Percentiles rank a stretch among this genome's conserved stretches.
Evolutionary conservation across 2,113 vertebrate species (phyloP).

Genomic region (Falco punctatus): DNA sequence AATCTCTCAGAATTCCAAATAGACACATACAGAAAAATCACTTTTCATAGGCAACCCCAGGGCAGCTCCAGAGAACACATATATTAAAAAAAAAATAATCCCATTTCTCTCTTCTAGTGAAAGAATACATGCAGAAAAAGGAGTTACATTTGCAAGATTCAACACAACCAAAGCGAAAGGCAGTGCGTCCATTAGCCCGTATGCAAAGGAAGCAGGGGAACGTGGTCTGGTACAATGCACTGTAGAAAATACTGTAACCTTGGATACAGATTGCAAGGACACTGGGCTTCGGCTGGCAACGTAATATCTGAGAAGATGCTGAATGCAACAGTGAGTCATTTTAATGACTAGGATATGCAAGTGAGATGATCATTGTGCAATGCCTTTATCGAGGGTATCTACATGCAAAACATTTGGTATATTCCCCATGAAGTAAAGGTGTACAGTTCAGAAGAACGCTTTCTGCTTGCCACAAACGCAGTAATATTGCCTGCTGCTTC

Average conservation of each 20-base stretch:
- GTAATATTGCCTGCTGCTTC: background rate
- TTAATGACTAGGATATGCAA: background rate
- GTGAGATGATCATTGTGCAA: background rate
- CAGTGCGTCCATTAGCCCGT: background rate
- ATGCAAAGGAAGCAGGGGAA: background rate
- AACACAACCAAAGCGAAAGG: background rate
- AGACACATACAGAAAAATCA: background rate
- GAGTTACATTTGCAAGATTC: background rate
- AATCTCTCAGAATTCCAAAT: background rate
- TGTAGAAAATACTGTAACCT: slow-evolving; percentile 73
- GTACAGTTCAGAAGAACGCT: background rate
- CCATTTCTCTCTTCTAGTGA: background rate
- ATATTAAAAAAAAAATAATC: background rate
- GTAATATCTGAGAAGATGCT: background rate
- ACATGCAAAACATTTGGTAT: background rate
- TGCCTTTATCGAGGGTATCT: background rate
- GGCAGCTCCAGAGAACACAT: background rate
- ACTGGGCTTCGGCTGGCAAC: slow-evolving; percentile 46
- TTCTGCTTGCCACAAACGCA: background rate
- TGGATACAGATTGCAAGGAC: slow-evolving; percentile 80
- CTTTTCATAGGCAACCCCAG: background rate
- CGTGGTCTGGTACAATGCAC: background rate
- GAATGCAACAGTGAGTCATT: slow-evolving; percentile 38
- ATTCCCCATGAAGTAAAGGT: background rate
- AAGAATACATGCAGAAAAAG: slow-evolving; percentile 6